Evolutionary conservation across 2,888 invertebrate genomes (phyloP).

Genomic region (Heliconius aoede): DNA sequence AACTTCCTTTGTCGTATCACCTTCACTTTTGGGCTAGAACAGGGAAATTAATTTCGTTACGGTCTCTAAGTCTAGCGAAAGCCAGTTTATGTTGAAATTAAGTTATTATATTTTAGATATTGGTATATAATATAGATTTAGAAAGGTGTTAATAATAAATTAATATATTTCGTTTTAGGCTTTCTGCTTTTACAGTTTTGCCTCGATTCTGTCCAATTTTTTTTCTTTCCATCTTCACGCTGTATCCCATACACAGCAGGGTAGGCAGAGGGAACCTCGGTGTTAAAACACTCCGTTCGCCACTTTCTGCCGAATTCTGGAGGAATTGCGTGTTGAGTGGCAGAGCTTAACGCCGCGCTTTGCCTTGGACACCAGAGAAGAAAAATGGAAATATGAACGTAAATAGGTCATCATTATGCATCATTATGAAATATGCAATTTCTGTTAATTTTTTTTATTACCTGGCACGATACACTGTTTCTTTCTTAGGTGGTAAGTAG

Average conservation of each 20-base stretch:
- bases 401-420: no score
- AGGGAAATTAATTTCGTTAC: constrained; percentile 37
- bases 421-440: no score
- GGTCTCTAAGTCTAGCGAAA: not conserved
- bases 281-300: no score
- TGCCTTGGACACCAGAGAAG: no score
- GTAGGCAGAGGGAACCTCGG: no score
- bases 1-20: constrained; percentile 63
- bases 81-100: not conserved
- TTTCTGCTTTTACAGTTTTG: not conserved
- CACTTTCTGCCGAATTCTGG: no score
- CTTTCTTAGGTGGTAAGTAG: constrained; percentile 52
- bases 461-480: constrained; percentile 40
- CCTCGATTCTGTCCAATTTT: no score
- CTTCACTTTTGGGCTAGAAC: constrained; percentile 58
- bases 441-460: not conserved
- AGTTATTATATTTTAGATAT: not conserved
- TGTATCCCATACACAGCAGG: no score
- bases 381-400: no score
- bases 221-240: no score
- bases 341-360: no score
- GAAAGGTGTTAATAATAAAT: not conserved
- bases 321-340: no score
- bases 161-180: not conserved
- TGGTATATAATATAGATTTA: not conserved